phyloP scores from a whole-genome alignment of 2,888 invertebrate species.

The Oscheius myriophilus region DNA sequence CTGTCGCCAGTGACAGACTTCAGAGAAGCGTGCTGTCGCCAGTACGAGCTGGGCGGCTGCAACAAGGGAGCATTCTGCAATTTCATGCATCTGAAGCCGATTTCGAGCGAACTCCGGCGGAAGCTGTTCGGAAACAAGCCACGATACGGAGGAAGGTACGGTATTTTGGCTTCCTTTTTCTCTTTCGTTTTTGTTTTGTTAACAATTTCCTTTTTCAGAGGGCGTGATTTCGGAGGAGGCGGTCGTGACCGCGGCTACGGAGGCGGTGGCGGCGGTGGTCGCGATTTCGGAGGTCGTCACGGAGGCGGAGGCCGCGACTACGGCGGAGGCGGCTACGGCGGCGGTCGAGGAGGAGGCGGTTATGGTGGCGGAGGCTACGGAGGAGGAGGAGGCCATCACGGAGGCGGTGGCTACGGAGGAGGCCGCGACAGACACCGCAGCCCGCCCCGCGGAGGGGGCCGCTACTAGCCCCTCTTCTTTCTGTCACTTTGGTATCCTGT shows the following conservation, averaged over 20 bases:
- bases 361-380: slow-evolving; percentile 17
- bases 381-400: slow-evolving; percentile 3
- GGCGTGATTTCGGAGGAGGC: slow-evolving; percentile 1
- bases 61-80: slow-evolving; percentile 97
- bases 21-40: slow-evolving; percentile 90
- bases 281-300: slow-evolving; percentile 28
- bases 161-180: too few species aligned
- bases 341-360: background rate
- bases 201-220: background rate
- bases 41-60: slow-evolving; percentile 75
- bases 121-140: slow-evolving; percentile 30
- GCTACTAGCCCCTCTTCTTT: too few species aligned
- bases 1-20: slow-evolving; percentile 98
- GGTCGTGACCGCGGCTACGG: slow-evolving; percentile 35
- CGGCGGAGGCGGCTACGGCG: too few species aligned
- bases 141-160: background rate
- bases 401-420: slow-evolving; percentile 15
- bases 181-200: background rate
- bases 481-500: too few species aligned
- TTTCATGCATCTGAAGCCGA: slow-evolving; percentile 94
- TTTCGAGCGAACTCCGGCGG: slow-evolving; percentile 29
- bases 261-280: slow-evolving; percentile 37
- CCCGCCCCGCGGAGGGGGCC: too few species aligned
- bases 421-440: background rate
- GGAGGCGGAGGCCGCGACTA: slow-evolving; percentile 27